phyloP scores from a whole-genome alignment of 2,888 invertebrate species.

The Nemotelus nigrinus region DNA sequence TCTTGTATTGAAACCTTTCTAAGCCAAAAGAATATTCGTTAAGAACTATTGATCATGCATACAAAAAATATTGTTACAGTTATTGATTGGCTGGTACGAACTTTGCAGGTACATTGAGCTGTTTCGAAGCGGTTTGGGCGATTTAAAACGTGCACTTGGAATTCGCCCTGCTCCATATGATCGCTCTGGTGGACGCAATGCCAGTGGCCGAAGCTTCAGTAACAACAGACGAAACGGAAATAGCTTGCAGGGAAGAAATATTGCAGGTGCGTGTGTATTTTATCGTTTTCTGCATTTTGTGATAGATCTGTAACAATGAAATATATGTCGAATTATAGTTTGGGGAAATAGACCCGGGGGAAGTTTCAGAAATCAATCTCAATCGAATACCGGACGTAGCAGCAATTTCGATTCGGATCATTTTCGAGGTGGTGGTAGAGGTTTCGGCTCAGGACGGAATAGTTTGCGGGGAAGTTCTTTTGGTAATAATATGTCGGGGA shows the following conservation, averaged over 20 bases:
- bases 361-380: constrained; percentile 52
- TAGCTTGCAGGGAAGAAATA: neutral
- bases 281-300: too few species aligned
- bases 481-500: constrained; percentile 23
- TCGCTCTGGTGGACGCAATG: constrained; percentile 59
- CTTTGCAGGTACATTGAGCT: constrained; percentile 92
- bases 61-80: too few species aligned
- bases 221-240: constrained; percentile 46
- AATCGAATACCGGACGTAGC: constrained; percentile 57
- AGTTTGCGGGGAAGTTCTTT: neutral
- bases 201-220: constrained; percentile 48
- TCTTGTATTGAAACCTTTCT: too few species aligned
- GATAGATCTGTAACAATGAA: too few species aligned
- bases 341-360: constrained; percentile 48
- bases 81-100: too few species aligned
- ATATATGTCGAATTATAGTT: neutral
- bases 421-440: constrained; percentile 55
- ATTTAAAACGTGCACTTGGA: constrained; percentile 73
- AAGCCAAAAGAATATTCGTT: too few species aligned
- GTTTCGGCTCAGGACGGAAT: constrained; percentile 25
- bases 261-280: neutral
- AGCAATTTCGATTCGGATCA: constrained; percentile 46
- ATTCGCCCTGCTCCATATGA: constrained; percentile 63
- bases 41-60: too few species aligned
- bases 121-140: constrained; percentile 90